phyloP scores from a whole-genome alignment of 2,113 vertebrate genomes.

The Eolophus roseicapilla region DNA sequence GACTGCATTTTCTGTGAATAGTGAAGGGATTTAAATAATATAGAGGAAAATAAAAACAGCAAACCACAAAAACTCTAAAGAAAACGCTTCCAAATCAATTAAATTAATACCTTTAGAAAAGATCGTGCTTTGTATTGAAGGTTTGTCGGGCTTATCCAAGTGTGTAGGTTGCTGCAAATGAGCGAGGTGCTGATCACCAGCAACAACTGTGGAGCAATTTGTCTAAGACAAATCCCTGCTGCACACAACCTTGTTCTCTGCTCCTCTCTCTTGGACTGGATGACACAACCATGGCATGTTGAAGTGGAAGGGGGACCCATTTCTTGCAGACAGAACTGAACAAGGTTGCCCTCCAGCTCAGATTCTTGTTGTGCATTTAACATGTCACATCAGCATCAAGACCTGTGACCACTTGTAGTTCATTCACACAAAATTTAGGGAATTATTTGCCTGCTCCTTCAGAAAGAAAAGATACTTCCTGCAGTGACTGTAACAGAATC shows the following conservation, averaged over 20 bases:
- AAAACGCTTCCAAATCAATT: background rate
- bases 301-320: background rate
- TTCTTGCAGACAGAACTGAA: background rate
- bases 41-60: fast-evolving
- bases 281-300: background rate
- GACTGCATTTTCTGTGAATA: background rate
- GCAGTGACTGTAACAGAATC: background rate
- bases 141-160: background rate
- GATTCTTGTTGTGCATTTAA: background rate
- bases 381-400: background rate
- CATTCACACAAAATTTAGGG: background rate
- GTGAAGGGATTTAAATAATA: background rate
- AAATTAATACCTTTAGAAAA: background rate
- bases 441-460: background rate
- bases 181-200: background rate
- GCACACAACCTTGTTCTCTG: background rate
- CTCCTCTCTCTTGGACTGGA: background rate
- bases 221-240: background rate
- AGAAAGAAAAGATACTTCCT: background rate
- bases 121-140: background rate
- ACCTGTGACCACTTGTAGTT: background rate
- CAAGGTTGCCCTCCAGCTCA: background rate
- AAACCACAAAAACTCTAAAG: background rate
- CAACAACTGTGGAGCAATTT: background rate
- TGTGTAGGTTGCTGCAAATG: background rate